Conservation (phyloP, 1,140 invertebrate genomes). For the Penaeus indicus region DNA sequence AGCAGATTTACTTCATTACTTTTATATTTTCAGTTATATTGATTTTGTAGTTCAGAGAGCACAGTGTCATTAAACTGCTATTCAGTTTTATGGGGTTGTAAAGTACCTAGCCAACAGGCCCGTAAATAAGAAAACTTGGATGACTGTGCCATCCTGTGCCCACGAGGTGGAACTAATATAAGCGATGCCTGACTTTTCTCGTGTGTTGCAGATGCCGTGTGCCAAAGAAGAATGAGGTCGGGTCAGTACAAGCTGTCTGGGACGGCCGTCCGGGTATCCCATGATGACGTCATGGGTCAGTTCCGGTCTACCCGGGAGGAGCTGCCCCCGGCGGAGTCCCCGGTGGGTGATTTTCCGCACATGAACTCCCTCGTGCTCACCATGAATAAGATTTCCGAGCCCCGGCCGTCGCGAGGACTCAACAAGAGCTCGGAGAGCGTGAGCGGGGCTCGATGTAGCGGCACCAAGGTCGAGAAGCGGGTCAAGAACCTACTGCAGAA, state of each 20-base stretch:
- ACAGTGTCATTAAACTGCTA: no score
- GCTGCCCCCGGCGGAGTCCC: slow-evolving; percentile 3
- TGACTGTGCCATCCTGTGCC: neutral
- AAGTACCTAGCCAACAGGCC: neutral
- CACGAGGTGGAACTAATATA: neutral
- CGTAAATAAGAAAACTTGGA: neutral
- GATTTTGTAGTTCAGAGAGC: no score
- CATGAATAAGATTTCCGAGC: slow-evolving; percentile 31
- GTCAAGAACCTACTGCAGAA: slow-evolving; percentile 51
- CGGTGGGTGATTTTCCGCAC: slow-evolving; percentile 45
- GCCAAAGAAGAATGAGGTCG: slow-evolving; percentile 42
- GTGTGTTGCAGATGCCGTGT: slow-evolving; percentile 40
- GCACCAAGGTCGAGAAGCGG: slow-evolving; percentile 39
- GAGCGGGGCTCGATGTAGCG: slow-evolving; percentile 18
- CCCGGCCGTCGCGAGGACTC: neutral
- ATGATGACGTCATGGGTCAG: slow-evolving; percentile 35
- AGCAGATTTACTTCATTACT: no score
- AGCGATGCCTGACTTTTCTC: neutral
- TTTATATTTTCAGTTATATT: no score
- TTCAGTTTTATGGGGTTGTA: no score
- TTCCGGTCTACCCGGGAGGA: slow-evolving; percentile 44
- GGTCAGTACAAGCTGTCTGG: slow-evolving; percentile 57
- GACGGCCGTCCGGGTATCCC: slow-evolving; percentile 6
- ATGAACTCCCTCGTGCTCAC: slow-evolving; percentile 52
- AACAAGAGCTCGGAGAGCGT: slow-evolving; percentile 57